These are phyloP conservation scores for Chorisops tibialis DNA, from an alignment of 2,888 invertebrate genomes.

Conservation along the genomic window DNA sequence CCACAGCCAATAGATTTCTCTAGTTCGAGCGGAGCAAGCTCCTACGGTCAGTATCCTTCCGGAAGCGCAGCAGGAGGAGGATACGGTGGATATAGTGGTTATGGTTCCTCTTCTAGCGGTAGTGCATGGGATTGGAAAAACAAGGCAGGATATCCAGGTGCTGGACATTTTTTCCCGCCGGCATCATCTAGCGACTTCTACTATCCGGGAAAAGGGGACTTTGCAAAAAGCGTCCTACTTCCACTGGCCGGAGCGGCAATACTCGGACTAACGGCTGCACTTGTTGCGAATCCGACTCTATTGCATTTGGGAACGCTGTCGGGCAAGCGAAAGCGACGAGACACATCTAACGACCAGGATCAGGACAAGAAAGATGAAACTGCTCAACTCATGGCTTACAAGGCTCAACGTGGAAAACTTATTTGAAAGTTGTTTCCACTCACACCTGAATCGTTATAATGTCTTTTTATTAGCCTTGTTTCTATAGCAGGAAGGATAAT, in stretches of 20 bases:
- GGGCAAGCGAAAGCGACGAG: conserved; percentile 18
- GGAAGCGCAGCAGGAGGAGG: neutral
- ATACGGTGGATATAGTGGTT: neutral
- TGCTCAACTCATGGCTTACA: conserved; percentile 17
- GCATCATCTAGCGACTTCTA: conserved; percentile 27
- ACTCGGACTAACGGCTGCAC: conserved; percentile 75
- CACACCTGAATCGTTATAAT: neutral
- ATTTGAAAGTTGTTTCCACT: neutral
- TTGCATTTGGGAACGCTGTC: conserved; percentile 66
- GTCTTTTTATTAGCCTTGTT: conserved; percentile 3
- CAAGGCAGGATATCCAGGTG: conserved; percentile 31
- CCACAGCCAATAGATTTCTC: conserved; percentile 36
- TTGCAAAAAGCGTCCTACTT: conserved; percentile 60
- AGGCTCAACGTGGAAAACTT: conserved; percentile 5
- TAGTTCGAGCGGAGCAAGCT: conserved; percentile 15
- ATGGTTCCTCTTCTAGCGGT: neutral
- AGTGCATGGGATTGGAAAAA: conserved; percentile 27
- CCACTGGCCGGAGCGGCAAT: conserved; percentile 77
- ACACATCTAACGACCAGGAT: neutral
- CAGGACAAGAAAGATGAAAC: neutral
- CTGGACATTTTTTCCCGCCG: conserved; percentile 33
- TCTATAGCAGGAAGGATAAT: conserved; percentile 7
- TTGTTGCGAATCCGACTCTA: conserved; percentile 73
- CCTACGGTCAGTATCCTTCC: neutral
- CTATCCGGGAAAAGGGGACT: conserved; percentile 40